Base-by-base conservation (phyloP, 2,888 invertebrate species). In the Pristionchus maxplancki region DNA sequence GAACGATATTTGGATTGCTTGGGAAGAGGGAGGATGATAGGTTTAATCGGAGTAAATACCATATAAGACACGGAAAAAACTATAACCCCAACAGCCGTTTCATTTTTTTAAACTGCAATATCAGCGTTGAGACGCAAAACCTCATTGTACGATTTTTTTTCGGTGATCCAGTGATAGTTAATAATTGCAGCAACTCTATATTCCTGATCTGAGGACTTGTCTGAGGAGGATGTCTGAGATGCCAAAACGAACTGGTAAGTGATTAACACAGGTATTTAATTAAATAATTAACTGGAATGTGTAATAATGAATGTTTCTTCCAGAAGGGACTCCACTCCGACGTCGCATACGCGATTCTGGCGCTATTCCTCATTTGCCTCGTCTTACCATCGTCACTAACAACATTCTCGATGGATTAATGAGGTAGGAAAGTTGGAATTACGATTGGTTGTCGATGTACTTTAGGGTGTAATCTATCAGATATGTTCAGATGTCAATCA, bases 221-320 rank as follows among this genome's bases (percentile, higher is more conserved):
- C 53, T 83, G 15, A 20, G 82, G 24, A 31, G 82, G 24, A 83
- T 83, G 82, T 83, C 82, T 24, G 82, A 83, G 82, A 83, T 83
- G 82, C 82, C 53, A 5, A 31, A 37, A 53, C 28, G 82, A 53
- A 31, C 50, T 13, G 82, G 82, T 83, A 1, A 83, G 0, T 34
- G 20, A 6, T 17, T 31, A 44, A 78, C 20, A 28, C 48, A 8
- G 82, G 82, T 83, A 20, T 44, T 1, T 34, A 31, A 6, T 17
- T 31, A 48, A 81, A 11, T 50, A 50, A 81, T 50, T 81, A 50
- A 44, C 50, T 44, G 8, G 11, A 28, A 28, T 20, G 24, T 31
- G 11, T 78, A 44, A 37, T 44, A 20, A n/a, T 24, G 4, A 44
- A n/a, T 31, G 24, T 37, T 31, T n/a, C 50, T 28, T 83, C 20